A percentile compares a stretch with the other conserved stretches of the same genome.
Evolutionary conservation across 1,140 invertebrate species (phyloP).

Genomic region (Drosophila cardini): DNA sequence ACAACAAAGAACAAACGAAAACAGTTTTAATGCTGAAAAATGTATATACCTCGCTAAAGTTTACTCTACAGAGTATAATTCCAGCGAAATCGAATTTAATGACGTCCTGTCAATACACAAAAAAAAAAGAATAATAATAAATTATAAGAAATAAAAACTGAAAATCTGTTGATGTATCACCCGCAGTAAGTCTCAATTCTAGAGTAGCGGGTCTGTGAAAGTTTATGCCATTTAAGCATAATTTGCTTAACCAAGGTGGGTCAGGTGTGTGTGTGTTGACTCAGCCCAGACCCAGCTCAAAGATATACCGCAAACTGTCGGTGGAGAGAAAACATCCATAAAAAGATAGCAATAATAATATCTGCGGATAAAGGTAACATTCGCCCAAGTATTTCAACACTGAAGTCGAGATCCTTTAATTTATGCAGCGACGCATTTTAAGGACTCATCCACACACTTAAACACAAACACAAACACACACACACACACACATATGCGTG

Average conservation of each 20-base stretch:
- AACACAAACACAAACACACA: conserved; percentile 23
- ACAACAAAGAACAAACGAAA: neutral
- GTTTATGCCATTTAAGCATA: conserved; percentile 77
- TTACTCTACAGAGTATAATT: conserved; percentile 4
- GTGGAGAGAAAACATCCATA: conserved; percentile 53
- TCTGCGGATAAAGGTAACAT: conserved; percentile 60
- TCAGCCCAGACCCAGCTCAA: conserved; percentile 30
- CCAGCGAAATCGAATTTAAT: conserved; percentile 58
- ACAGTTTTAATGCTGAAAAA: neutral
- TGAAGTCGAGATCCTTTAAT: conserved; percentile 58
- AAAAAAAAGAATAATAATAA: neutral
- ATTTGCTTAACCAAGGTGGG: conserved; percentile 60
- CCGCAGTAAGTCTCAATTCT: conserved; percentile 9
- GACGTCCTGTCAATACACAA: conserved; percentile 48
- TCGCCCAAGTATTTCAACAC: conserved; percentile 6
- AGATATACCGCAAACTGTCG: conserved; percentile 28
- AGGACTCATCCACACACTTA: conserved; percentile 57
- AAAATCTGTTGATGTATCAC: conserved; percentile 74
- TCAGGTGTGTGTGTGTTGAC: neutral
- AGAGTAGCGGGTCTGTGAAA: conserved; percentile 16
- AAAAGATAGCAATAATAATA: conserved; percentile 66
- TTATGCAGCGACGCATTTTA: conserved; percentile 79
- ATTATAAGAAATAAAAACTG: conserved; percentile 28
- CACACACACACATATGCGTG: conserved; percentile 23
- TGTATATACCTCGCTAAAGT: neutral